phyloP scores from a whole-genome alignment of 2,113 vertebrate species.

The Albula glossodonta region DNA sequence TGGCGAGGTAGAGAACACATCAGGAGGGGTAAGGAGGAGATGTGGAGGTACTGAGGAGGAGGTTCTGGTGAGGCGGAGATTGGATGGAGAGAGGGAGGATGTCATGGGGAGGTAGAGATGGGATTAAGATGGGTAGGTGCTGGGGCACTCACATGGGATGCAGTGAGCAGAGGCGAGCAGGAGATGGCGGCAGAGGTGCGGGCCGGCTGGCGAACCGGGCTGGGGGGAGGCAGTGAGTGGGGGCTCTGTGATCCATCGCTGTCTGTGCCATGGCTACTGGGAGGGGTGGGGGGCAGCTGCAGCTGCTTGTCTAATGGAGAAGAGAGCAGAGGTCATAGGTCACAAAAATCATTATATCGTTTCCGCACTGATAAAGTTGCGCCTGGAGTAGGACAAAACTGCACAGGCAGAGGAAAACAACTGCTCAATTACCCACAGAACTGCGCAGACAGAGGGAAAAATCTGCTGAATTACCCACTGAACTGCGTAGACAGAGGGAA shows the following conservation, averaged over 20 bases:
- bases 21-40: no score
- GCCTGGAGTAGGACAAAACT: not conserved
- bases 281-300: slow-evolving; percentile 94
- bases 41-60: no score
- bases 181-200: slow-evolving; percentile 90
- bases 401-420: not conserved
- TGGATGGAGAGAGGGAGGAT: no score
- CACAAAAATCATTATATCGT: not conserved
- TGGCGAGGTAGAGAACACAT: no score
- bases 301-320: slow-evolving; percentile 79
- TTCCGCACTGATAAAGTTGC: no score
- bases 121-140: not conserved
- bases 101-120: no score
- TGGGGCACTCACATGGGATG: slow-evolving; percentile 80
- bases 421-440: not conserved
- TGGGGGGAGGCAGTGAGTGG: slow-evolving; percentile 81
- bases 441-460: no score
- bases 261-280: slow-evolving; percentile 95
- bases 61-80: no score
- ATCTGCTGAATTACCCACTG: no score
- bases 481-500: no score
- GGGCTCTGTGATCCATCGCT: slow-evolving; percentile 94
- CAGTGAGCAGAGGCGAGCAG: slow-evolving; percentile 91
- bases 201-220: slow-evolving; percentile 76
- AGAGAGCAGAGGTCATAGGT: not conserved